A percentile compares a stretch with the other conserved stretches of the same genome.
Evolutionary conservation across 2,113 vertebrate genomes (phyloP).

Genomic region (Carollia perspicillata): DNA sequence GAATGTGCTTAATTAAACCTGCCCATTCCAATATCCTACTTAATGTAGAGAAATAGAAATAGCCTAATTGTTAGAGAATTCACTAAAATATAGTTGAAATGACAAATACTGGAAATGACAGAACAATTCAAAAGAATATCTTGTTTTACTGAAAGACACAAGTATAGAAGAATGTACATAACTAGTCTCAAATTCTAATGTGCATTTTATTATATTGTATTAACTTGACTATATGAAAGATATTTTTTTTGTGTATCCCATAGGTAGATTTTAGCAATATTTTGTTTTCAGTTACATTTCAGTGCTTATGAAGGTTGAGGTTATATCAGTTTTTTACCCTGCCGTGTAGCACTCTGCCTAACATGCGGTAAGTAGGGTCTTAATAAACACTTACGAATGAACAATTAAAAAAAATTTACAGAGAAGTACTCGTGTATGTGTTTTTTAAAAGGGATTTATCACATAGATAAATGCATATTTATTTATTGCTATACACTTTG

Average conservation of each 20-base stretch:
- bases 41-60: conserved; percentile 3
- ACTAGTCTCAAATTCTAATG: neutral
- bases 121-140: conserved; percentile 21
- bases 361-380: neutral
- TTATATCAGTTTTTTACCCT: neutral
- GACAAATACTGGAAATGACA: neutral
- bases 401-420: neutral
- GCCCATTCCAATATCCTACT: neutral
- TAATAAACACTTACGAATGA: neutral
- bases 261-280: neutral
- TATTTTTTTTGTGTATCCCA: neutral
- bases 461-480: neutral
- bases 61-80: neutral
- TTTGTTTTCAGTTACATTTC: neutral
- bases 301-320: neutral
- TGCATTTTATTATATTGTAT: neutral
- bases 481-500: neutral
- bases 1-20: conserved; percentile 6
- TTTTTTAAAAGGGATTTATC: neutral
- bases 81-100: conserved; percentile 16
- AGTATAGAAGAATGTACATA: neutral
- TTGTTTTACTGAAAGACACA: neutral
- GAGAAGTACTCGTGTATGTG: neutral
- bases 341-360: neutral
- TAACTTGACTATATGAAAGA: neutral